Percentiles rank a stretch among this genome's conserved stretches.
These are phyloP conservation scores for Oplegnathus fasciatus DNA, from an alignment of 2,113 vertebrate genomes.

Conservation along the genomic window DNA sequence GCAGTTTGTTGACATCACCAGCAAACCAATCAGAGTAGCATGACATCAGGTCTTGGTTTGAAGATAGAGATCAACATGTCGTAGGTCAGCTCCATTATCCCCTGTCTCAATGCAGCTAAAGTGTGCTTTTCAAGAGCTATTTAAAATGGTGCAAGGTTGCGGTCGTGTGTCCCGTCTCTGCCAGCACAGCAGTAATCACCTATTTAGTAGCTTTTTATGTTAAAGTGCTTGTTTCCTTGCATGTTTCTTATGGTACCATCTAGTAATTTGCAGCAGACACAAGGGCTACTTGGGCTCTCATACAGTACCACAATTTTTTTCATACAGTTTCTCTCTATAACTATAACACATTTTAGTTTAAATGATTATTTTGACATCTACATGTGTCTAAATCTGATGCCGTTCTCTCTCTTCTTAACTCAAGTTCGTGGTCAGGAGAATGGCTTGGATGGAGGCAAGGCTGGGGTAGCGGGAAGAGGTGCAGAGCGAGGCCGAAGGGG, in stretches of 20 bases:
- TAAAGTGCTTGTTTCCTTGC: background rate
- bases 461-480: slow-evolving; percentile 90
- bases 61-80: background rate
- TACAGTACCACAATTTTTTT: background rate
- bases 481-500: slow-evolving; percentile 93
- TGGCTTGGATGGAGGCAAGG: slow-evolving; percentile 91
- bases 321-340: background rate
- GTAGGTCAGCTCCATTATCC: background rate
- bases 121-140: background rate
- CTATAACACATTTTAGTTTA: background rate
- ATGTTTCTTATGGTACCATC: background rate
- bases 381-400: background rate
- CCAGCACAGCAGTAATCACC: background rate
- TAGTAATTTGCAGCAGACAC: background rate
- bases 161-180: background rate
- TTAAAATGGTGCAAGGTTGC: background rate
- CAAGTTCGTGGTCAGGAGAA: slow-evolving; percentile 97
- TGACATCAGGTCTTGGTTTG: background rate
- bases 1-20: background rate
- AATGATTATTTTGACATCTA: background rate
- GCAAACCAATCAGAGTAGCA: background rate
- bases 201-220: background rate
- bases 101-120: background rate
- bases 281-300: background rate
- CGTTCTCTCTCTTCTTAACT: background rate